Base-by-base conservation (phyloP, 2,797 vertebrate genomes). In the Phylloscopus collybita region DNA sequence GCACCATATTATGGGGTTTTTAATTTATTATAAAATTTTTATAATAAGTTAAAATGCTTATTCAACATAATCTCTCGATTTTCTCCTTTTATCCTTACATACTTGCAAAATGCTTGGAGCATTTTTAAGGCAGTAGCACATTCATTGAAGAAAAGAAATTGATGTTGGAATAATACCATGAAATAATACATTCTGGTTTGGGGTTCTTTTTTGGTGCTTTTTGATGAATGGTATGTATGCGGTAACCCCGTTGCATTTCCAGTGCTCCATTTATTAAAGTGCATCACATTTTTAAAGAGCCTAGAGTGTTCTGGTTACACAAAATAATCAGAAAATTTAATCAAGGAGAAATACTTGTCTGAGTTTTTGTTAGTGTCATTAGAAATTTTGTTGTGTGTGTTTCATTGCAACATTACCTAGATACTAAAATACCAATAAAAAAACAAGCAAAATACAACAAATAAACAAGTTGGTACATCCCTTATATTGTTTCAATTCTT, bases 101-200 rank as follows among this genome's bases (percentile, higher is more conserved):
- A 34, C 8, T 97, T 97, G 64, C 96, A 96, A 96, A 98, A 98
- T 88, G 97, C 96, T 73, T 98, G 96, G 34, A 98, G 95, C 18
- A 97, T 98, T 94, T 98, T 98, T 86, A 97, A 91, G 15, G 97
- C 96, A 84, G 97, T 98, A 51, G 96, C 97, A 95, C 95, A 98
- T 95, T 98, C 95, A 56, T 75, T 91, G 10, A 82, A 61, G 38
- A 90, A 76, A 95, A 79, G 1, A 34, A 90, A 70, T 51, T 26
- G 0, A 5, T 78, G 23, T 50, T 72, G n/a, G 30, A 76, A 62
- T 16, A 45, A 66, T 21, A 57, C 6, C 10, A 64, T 53, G 71
- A 47, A 59, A 78, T 15, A 66, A 44, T 36, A 40, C 38, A 40
- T 59, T 83, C 81, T 62, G 1, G 4, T 54, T 91, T 91, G 5